Percentiles rank a stretch among this genome's conserved stretches.
phyloP scores from a whole-genome alignment of 2,113 vertebrate species.

The Heptranchias perlo region DNA sequence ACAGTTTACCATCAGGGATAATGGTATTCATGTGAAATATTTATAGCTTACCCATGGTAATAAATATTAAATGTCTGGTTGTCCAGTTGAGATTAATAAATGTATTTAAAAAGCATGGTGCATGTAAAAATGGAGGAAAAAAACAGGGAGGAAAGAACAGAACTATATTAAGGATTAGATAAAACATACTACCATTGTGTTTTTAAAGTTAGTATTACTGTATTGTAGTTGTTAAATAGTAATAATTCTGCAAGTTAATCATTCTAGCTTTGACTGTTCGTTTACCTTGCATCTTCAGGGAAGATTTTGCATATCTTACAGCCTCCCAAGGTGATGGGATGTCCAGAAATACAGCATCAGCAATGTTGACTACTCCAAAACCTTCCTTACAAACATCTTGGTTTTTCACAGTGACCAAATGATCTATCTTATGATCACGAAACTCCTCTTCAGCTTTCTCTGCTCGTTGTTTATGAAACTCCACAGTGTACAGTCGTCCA shows the following conservation, averaged over 20 bases:
- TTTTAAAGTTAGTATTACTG: background rate
- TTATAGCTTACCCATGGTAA: no score
- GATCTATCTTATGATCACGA: constrained; percentile 72
- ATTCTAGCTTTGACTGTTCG: constrained; percentile 35
- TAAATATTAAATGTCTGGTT: background rate
- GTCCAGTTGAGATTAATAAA: background rate
- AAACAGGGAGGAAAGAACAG: background rate
- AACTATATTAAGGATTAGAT: background rate
- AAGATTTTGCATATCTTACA: constrained; percentile 75
- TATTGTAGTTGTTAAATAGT: background rate
- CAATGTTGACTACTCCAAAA: constrained; percentile 75
- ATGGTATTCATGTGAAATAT: no score
- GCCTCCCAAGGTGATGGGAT: constrained; percentile 96
- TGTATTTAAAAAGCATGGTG: background rate
- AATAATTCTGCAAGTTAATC: background rate
- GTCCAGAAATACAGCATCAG: constrained; percentile 89
- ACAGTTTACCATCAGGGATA: no score
- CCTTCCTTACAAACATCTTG: constrained; percentile 91
- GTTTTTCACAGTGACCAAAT: constrained; percentile 84
- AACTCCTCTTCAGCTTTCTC: constrained; percentile 84
- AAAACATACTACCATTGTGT: background rate
- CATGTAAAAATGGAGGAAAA: background rate
- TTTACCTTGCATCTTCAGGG: constrained; percentile 80
- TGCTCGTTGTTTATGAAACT: constrained; percentile 90
- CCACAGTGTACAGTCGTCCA: constrained; percentile 88